Evolutionary conservation across 2,113 vertebrate species (phyloP).

Genomic region (Spermophilus dauricus): DNA sequence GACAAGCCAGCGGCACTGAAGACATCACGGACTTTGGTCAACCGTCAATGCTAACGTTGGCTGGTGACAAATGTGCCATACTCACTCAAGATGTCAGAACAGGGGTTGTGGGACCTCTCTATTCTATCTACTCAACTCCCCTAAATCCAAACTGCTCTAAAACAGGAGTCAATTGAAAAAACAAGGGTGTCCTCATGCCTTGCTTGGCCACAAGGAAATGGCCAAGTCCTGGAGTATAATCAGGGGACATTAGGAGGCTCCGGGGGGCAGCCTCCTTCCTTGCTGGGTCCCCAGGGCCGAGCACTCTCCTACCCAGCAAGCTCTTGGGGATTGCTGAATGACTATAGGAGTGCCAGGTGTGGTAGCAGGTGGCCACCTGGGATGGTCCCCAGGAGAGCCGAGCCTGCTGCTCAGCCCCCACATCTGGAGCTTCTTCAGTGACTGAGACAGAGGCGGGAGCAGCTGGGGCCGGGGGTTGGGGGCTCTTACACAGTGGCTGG

Average conservation of each 20-base stretch:
- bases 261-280: neutral
- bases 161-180: neutral
- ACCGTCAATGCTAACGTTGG: fast-evolving
- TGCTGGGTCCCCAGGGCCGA: neutral
- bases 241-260: neutral
- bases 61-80: fast-evolving
- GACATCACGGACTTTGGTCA: neutral
- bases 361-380: fast-evolving
- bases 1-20: neutral
- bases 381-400: neutral
- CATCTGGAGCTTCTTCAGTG: neutral
- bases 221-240: too few relatives aligned
- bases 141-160: neutral
- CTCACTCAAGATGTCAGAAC: neutral
- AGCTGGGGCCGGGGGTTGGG: neutral
- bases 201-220: neutral
- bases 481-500: conserved; percentile 88
- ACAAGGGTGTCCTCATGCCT: neutral
- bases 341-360: neutral
- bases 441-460: too few relatives aligned
- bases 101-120: neutral
- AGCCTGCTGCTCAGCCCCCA: neutral
- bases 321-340: neutral
- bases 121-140: neutral
- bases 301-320: neutral